Evolutionary conservation across 2,797 vertebrate genomes (phyloP), one percentile per base, ranked within the genome.

Genomic region (Myoxocephalus aenaeus): DNA sequence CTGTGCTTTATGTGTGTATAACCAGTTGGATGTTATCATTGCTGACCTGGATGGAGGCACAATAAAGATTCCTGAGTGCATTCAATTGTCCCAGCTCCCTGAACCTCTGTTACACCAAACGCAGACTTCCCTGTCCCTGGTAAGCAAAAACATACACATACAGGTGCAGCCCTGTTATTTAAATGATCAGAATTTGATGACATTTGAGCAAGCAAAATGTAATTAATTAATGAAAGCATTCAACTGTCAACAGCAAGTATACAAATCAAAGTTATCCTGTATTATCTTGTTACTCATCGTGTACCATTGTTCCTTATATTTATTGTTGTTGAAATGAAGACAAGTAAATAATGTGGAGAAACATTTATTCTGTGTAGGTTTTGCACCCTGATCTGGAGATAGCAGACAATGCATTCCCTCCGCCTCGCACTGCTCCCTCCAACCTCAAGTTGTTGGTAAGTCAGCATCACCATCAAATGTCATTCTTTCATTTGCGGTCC

Each of bases 21-120:
- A 53, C 61, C 92, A 99, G 98, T 95, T 99, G 91, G 98, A 99
- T 92, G 98, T 99, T 86, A 98, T 99, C 85, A 97, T 99, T 88
- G 97, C 97, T 74, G 98, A 99, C 92, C 93, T 99, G 93, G 98
- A 99, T 86, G 98, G 98, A 87, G 98, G 98, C 89, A 99, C 98
- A 70, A 98, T 99, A 93, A 98, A 99, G 95, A 95, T 99, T 90
- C 98, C 98, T 14, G 98, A 99, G 95, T 99, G 97, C 89, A 97
- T 99, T 91, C 97, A 99, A 90, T 96, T 99, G 68, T 99, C 98
- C 68, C 92, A 96, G 68, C 97, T 99, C 40, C 98, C 98, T 40
- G 98, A 99, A 88, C 98, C 98, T 53, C 95, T 99, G 75, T 91
- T 98, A 7, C 95, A 96, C 81, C 96, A 97, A 84, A 98, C 96